phyloP scores from a whole-genome alignment of 2,888 invertebrate genomes.

The Tinea trinotella region DNA sequence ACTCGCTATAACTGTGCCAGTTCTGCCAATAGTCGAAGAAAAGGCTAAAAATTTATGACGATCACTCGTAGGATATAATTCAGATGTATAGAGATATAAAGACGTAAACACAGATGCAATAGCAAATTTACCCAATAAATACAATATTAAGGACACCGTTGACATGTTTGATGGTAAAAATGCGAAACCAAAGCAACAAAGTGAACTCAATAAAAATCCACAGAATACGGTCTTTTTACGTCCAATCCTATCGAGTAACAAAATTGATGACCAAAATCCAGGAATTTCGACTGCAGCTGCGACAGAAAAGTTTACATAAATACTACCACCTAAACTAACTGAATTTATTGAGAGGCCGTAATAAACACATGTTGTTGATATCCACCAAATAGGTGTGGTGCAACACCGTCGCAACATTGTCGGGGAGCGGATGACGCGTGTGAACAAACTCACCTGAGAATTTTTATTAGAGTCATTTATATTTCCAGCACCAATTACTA shows the following conservation, averaged over 20 bases:
- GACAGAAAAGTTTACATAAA: background rate
- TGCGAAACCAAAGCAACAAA: conserved; percentile 5
- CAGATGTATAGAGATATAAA: conserved; percentile 7
- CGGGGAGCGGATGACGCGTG: background rate
- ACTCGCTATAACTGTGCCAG: background rate
- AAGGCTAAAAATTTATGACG: conserved; percentile 11
- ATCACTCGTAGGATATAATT: conserved; percentile 9
- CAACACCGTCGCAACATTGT: background rate
- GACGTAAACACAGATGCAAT: conserved; percentile 9
- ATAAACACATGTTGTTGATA: background rate
- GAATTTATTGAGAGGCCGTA: conserved; percentile 6
- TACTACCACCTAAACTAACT: conserved; percentile 7
- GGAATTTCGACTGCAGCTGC: conserved; percentile 10
- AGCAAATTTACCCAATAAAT: conserved; percentile 1
- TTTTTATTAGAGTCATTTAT: background rate
- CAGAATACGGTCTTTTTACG: conserved; percentile 8
- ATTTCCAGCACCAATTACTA: background rate
- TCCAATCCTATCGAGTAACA: conserved; percentile 9
- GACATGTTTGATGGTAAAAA: conserved; percentile 1
- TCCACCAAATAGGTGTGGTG: conserved; percentile 8
- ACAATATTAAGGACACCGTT: conserved; percentile 3
- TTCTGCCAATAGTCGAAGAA: conserved; percentile 7
- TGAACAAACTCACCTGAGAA: background rate
- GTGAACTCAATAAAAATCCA: conserved; percentile 7
- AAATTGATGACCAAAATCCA: conserved; percentile 7